Evolutionary conservation across 2,888 invertebrate species (phyloP).

Genomic region (Pardosa pseudoannulata): DNA sequence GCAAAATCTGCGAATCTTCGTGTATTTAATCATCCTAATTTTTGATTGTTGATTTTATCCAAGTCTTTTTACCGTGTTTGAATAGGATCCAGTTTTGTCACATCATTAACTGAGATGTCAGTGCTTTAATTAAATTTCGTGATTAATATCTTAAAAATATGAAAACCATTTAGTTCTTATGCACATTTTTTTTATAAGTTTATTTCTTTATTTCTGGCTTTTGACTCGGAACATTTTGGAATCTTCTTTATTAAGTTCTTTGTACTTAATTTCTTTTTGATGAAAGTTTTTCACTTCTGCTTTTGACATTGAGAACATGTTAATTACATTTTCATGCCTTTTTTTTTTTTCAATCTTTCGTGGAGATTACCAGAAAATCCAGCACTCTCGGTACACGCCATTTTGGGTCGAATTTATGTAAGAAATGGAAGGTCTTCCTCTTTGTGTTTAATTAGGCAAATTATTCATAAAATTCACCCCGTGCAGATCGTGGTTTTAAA

Average conservation of each 20-base stretch:
- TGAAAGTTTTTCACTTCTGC: neutral
- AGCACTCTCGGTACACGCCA: too few species aligned
- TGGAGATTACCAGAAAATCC: too few species aligned
- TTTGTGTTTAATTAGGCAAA: too few species aligned
- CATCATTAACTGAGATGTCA: slow-evolving; percentile 1
- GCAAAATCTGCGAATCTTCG: too few species aligned
- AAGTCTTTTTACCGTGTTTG: too few species aligned
- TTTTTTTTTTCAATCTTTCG: neutral
- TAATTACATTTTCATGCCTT: neutral
- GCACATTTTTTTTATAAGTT: neutral
- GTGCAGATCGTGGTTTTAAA: too few species aligned
- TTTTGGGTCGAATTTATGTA: too few species aligned
- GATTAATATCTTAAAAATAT: neutral
- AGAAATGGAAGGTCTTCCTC: too few species aligned
- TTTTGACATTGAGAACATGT: neutral
- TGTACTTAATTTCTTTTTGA: neutral
- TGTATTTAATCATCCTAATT: too few species aligned
- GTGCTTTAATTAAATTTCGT: neutral
- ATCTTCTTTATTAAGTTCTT: neutral
- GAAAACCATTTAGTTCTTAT: neutral
- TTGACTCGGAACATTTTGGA: neutral
- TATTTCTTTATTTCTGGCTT: neutral
- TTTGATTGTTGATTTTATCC: too few species aligned
- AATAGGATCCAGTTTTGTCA: neutral
- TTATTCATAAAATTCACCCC: too few species aligned